Evolutionary conservation across 53 echinoderm and acorn worm species (phyloP).

Genomic region (Paracentrotus lividus): DNA sequence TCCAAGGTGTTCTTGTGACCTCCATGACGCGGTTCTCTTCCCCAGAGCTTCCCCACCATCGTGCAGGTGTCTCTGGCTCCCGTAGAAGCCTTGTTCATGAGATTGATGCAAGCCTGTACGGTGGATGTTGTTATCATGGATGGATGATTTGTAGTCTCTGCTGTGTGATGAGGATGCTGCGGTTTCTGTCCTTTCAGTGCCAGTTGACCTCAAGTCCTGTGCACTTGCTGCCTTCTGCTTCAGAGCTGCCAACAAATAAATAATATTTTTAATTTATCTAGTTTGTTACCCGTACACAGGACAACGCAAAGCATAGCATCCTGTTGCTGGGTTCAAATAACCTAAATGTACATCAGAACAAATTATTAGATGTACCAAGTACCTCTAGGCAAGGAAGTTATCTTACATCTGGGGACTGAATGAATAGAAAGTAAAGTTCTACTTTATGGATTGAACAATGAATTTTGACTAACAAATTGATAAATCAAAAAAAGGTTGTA

Average conservation of each 20-base stretch:
- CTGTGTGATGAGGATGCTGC: not conserved
- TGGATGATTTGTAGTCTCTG: constrained; percentile 26
- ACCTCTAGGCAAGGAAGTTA: too few species aligned
- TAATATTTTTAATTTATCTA: not conserved
- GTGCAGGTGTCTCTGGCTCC: not conserved
- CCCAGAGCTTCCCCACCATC: not conserved
- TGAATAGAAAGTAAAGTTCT: too few species aligned
- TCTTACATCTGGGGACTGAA: too few species aligned
- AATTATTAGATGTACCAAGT: too few species aligned
- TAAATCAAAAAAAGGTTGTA: too few species aligned
- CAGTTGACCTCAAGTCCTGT: constrained; percentile 14
- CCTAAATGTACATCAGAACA: too few species aligned
- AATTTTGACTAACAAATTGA: too few species aligned
- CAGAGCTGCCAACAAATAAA: not conserved
- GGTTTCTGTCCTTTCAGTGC: not conserved
- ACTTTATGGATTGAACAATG: too few species aligned
- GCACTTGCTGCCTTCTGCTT: constrained; percentile 44
- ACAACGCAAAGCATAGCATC: too few species aligned
- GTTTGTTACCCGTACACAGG: too few species aligned
- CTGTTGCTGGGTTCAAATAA: too few species aligned
- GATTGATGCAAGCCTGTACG: not conserved
- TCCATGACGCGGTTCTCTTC: not conserved
- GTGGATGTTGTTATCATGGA: not conserved
- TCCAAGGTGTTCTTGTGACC: constrained; percentile 15
- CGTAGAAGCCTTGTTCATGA: not conserved